Conservation (phyloP, 2,113 vertebrate species). For the Stegostoma tigrinum region DNA sequence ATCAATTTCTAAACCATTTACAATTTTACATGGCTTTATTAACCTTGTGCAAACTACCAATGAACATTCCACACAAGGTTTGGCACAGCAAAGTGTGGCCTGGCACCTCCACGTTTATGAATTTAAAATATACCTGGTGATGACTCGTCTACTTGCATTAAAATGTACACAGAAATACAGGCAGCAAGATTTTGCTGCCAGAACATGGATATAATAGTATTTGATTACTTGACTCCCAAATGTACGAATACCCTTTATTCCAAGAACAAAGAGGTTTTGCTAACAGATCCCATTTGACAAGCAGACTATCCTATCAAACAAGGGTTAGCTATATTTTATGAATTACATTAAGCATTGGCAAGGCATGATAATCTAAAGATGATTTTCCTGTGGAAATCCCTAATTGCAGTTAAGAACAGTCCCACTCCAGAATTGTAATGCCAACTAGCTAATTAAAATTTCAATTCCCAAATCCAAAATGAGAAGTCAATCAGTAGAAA, state of each 20-base stretch:
- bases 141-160: background rate
- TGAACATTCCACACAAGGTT: background rate
- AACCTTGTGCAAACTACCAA: background rate
- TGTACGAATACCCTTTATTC: background rate
- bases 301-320: background rate
- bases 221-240: background rate
- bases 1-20: background rate
- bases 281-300: background rate
- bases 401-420: background rate
- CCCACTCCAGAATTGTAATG: background rate
- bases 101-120: background rate
- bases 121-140: background rate
- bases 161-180: background rate
- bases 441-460: conserved; percentile 8
- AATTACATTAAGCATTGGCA: background rate
- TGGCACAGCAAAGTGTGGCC: background rate
- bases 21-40: background rate
- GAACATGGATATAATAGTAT: background rate
- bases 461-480: background rate
- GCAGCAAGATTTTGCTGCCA: background rate
- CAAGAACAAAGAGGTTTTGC: background rate
- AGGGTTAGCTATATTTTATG: background rate
- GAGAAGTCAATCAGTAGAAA: background rate
- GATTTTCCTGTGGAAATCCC: background rate
- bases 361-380: background rate